phyloP scores from a whole-genome alignment of 2,888 invertebrate species.

The Netelia melanura region DNA sequence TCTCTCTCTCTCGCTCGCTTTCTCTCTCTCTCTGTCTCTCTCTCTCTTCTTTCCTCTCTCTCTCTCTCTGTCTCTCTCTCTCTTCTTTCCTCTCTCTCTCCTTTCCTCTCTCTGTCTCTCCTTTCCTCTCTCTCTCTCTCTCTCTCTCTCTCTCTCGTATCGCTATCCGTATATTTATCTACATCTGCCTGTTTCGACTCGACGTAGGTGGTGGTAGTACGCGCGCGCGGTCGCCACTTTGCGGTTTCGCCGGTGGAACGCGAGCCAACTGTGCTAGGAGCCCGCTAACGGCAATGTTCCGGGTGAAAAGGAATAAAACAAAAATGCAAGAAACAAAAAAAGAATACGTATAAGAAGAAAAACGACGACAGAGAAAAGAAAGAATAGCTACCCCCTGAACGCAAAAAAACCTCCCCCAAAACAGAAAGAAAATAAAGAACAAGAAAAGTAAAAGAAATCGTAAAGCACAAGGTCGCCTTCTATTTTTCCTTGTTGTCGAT shows the following conservation, averaged over 20 bases:
- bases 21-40: background rate
- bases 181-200: constrained; percentile 13
- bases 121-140: background rate
- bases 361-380: background rate
- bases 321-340: constrained; percentile 28
- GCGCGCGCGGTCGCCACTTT: constrained; percentile 54
- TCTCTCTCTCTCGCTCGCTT: constrained; percentile 1
- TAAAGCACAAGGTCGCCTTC: background rate
- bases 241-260: constrained; percentile 54
- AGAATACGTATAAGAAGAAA: constrained; percentile 3
- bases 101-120: no score
- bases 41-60: background rate
- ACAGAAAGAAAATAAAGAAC: background rate
- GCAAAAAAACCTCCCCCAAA: background rate
- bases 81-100: no score
- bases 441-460: background rate
- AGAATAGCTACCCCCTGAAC: background rate
- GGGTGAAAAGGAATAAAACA: background rate
- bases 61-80: no score
- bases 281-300: constrained; percentile 30
- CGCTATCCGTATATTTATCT: background rate
- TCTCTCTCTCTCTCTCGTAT: background rate
- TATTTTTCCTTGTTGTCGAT: constrained; percentile 8
- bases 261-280: constrained; percentile 59
- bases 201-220: constrained; percentile 19